Evolutionary conservation across 2,888 invertebrate species (phyloP).

Genomic region (Lacanobia oleracea): DNA sequence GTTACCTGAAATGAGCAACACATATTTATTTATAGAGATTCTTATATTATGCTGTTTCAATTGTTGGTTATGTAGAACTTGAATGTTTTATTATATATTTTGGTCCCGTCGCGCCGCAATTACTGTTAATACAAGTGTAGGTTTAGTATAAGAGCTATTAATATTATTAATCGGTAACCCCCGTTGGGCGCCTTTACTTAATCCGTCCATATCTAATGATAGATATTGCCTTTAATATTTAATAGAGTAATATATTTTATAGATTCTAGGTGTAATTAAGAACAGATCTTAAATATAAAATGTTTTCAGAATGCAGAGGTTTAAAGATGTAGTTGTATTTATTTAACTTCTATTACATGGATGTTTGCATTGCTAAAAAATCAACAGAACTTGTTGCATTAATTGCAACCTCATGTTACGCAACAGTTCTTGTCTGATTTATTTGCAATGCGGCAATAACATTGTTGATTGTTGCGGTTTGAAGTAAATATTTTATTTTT

Average conservation of each 20-base stretch:
- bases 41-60: conserved; percentile 84
- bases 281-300: conserved; percentile 83
- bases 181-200: conserved; percentile 89
- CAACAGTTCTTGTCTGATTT: conserved; percentile 64
- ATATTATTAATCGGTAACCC: conserved; percentile 89
- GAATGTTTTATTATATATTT: conserved; percentile 77
- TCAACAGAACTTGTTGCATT: conserved; percentile 56
- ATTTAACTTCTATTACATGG: conserved; percentile 73
- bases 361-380: conserved; percentile 68
- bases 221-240: conserved; percentile 91
- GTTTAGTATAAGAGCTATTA: conserved; percentile 83
- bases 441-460: conserved; percentile 68
- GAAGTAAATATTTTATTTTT: conserved; percentile 77
- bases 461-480: conserved; percentile 82
- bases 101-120: conserved; percentile 83
- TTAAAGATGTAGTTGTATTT: conserved; percentile 83
- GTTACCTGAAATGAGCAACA: conserved; percentile 89
- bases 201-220: conserved; percentile 90
- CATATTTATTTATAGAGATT: conserved; percentile 87
- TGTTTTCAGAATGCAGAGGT: conserved; percentile 86
- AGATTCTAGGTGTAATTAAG: conserved; percentile 86
- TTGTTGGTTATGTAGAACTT: conserved; percentile 84
- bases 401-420: conserved; percentile 29
- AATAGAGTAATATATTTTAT: conserved; percentile 91
- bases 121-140: conserved; percentile 78